phyloP scores from a whole-genome alignment of 2,888 invertebrate genomes.

The Cecidostiba fungosa region DNA sequence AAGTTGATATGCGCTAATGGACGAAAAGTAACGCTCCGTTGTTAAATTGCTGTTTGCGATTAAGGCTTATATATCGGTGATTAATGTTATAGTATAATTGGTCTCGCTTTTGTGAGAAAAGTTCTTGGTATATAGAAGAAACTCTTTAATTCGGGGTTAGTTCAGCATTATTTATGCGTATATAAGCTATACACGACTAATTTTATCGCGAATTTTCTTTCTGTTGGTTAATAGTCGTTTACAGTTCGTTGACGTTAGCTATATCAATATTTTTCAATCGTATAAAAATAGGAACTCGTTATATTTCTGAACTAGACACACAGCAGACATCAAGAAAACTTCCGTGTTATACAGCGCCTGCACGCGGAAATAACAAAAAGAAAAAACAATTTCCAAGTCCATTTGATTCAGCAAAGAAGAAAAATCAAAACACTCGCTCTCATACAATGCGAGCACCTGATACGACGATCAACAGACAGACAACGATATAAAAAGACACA shows the following conservation, averaged over 20 bases:
- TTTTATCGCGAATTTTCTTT: too few relatives aligned
- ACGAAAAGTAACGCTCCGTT: conserved; percentile 31
- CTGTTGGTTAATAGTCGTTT: too few relatives aligned
- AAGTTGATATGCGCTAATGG: conserved; percentile 48
- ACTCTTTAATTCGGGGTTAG: too few relatives aligned
- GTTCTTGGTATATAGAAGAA: not conserved
- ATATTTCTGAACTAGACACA: too few relatives aligned
- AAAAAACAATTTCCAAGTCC: not conserved
- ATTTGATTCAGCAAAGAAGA: not conserved
- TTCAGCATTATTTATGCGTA: too few relatives aligned
- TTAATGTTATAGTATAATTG: conserved; percentile 38
- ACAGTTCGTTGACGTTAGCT: too few relatives aligned
- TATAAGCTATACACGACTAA: too few relatives aligned
- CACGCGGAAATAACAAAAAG: not conserved
- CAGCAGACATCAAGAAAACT: too few relatives aligned
- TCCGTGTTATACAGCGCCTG: too few relatives aligned
- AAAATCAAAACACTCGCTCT: not conserved
- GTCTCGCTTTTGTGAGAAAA: conserved; percentile 3
- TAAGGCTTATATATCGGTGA: conserved; percentile 29
- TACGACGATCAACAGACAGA: not conserved
- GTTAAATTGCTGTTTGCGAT: conserved; percentile 37
- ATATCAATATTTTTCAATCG: too few relatives aligned
- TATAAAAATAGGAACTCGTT: too few relatives aligned
- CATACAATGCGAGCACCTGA: not conserved
- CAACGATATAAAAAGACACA: not conserved